Base-by-base conservation (phyloP, 2,797 vertebrate genomes). In the Crenuchus spilurus region DNA sequence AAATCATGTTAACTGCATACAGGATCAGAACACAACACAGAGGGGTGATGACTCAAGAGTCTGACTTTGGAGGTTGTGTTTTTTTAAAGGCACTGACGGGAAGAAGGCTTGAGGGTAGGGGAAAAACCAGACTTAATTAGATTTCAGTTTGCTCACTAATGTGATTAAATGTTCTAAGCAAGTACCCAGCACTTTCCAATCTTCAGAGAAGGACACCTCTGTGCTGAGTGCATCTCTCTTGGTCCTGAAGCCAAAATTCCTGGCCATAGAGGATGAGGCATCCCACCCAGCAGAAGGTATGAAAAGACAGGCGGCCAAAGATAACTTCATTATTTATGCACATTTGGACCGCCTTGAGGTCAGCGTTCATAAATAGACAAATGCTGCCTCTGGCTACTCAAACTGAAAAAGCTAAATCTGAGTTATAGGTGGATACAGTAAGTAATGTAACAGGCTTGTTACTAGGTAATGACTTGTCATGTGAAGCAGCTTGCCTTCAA, bases 141-240 rank as follows among this genome's bases (percentile, higher is more conserved):
- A 72, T 78, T 80, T 54, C 24, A 18, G 54, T 39, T 44, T 35
- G 41, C 55, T 48, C 49, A 55, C 37, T 75, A 70, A 80, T 44
- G 42, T 13, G 52, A 82, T 82, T 63, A 82, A 62, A 41, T 11
- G 14, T 39, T 58, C 68, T 46, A 60, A 75, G 35, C 7, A 42
- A 18, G 37, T 18, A 64, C 13, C 31, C 28, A 41, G 39, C 37
- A 65, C 44, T 26, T 68, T 75, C 52, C 44, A 62, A 49, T 22
- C 64, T 61, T 49, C 24, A 67, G 16, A 73, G 72, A 75, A 69
- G 66, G 75, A 74, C 41, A 49, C 28, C 24, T 70, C 62, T 78
- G 41, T 55, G 8, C 52, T 6, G 58, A 26, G 28, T 35, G 68
- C 14, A 31, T 55, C 16, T 35, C n/a, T 26, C 11, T 20, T 35